Evolutionary conservation across 2,888 invertebrate species (phyloP), one percentile per base, ranked within the genome.

Genomic region (Acrocyrtus sp.): DNA sequence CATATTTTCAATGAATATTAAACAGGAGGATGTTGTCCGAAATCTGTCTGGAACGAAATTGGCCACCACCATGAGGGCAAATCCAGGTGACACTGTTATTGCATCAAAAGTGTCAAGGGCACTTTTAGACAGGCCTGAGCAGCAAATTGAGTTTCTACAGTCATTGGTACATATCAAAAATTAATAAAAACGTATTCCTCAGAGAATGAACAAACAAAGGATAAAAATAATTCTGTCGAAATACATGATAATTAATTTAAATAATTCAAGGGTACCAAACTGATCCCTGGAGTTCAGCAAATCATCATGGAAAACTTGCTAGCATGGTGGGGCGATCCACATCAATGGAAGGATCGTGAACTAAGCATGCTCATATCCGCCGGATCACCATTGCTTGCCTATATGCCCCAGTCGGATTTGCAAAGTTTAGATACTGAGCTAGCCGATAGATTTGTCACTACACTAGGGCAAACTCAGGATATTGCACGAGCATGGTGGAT

Each of bases 131-230:
- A 43, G 69, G 58, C 47, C 53, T 17, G 75, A 75, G 8, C 57
- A 77, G 19, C 77, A 77, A 70, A 21, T 70, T 15, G 77, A 75
- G 47, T 77, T 73, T 61, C 39, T 77, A 22, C 77, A 77, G 27
- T 72, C 77, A 34, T 24, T 77, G 63, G 77, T 77, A 60, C 2
- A 17, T 45, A 6, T 22, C 4, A 24, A 45, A 45, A 6, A 50
- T 57, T 57, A 22, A 39, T 8, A 6, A 39, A 39, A 39, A 39
- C 15, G 12, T 10, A 39, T 39, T 39, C 39, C 8, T 8, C 39
- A 39, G 39, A 15, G 39, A n/a, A 39, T 39, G 39, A 10, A 10
- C 15, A 39, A 39, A 39, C 6, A 15, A 39, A 10, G 39, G 39
- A 34, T 34, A 15, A 22, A 10, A 26, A 27, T 45, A 45, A 6